Conservation (phyloP, 2,888 invertebrate species). For the Pemphredon lugubris region DNA sequence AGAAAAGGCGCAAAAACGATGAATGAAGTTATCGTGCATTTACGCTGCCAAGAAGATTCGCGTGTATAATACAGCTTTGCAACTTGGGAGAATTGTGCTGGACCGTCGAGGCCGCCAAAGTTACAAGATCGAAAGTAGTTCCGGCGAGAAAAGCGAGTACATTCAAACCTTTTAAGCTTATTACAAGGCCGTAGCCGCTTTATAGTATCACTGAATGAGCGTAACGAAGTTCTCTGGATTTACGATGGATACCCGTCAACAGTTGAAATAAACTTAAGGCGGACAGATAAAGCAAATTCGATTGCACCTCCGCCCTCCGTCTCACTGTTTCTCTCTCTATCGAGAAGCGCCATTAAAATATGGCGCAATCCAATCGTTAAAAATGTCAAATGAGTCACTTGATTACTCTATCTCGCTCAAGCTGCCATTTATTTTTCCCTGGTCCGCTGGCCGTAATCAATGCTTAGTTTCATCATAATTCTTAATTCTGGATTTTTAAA, state of each 20-base stretch:
- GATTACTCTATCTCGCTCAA: no score
- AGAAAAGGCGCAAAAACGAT: no score
- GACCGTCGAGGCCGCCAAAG: constrained; percentile 30
- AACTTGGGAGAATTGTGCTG: constrained; percentile 16
- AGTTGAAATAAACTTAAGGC: not conserved
- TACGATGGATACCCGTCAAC: constrained; percentile 16
- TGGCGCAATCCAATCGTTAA: not conserved
- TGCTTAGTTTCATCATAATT: no score
- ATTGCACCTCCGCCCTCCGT: no score
- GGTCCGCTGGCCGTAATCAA: no score
- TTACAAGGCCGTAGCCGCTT: constrained; percentile 56
- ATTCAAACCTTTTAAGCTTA: constrained; percentile 59
- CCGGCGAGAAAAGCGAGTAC: constrained; percentile 40
- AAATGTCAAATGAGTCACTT: not conserved
- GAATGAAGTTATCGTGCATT: no score
- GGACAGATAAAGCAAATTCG: constrained; percentile 4
- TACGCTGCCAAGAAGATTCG: not conserved
- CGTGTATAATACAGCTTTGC: constrained; percentile 9
- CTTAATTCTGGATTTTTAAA: no score
- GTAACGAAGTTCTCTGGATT: constrained; percentile 51
- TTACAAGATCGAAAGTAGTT: constrained; percentile 45
- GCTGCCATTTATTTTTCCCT: no score
- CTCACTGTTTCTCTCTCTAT: not conserved
- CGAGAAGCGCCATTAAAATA: not conserved
- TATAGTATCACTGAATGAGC: constrained; percentile 49